Conservation (phyloP, 1,140 invertebrate species). For the Drosophila nannoptera region DNA sequence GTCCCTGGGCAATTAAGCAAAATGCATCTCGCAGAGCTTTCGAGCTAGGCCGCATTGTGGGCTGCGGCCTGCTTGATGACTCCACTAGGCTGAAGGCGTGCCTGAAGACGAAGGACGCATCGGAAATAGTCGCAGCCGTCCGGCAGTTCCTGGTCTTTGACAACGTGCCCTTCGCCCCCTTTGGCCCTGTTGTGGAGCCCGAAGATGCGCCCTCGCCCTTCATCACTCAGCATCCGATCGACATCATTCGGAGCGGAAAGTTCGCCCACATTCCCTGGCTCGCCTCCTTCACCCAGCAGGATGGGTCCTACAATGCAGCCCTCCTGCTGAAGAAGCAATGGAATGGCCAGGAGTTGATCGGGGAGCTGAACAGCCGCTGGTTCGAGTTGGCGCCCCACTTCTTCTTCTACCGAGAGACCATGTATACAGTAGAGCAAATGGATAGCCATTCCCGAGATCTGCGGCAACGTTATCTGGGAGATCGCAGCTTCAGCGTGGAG, state of each 20-base stretch:
- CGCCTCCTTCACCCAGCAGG: slow-evolving; percentile 79
- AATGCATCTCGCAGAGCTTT: slow-evolving; percentile 81
- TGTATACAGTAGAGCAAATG: slow-evolving; percentile 22
- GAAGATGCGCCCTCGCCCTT: slow-evolving; percentile 77
- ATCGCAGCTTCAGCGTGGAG: slow-evolving; percentile 39
- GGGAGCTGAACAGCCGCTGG: slow-evolving; percentile 31
- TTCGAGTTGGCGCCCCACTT: slow-evolving; percentile 35
- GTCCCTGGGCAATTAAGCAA: slow-evolving; percentile 79
- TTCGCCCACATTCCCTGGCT: slow-evolving; percentile 81
- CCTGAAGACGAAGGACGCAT: slow-evolving; percentile 80
- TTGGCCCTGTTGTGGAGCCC: slow-evolving; percentile 81
- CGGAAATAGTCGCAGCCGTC: slow-evolving; percentile 39
- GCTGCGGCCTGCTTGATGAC: slow-evolving; percentile 79
- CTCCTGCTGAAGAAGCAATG: slow-evolving; percentile 22
- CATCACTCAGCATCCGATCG: slow-evolving; percentile 79
- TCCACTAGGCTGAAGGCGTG: slow-evolving; percentile 80
- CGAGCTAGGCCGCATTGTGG: slow-evolving; percentile 80
- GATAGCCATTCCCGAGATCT: slow-evolving; percentile 28
- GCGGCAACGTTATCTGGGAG: slow-evolving; percentile 30
- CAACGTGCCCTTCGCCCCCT: slow-evolving; percentile 82
- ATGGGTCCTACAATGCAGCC: slow-evolving; percentile 81
- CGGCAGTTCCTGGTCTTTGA: slow-evolving; percentile 70
- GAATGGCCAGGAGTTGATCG: slow-evolving; percentile 26
- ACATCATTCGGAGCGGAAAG: slow-evolving; percentile 80
- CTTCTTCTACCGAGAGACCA: slow-evolving; percentile 38